Evolutionary conservation across 2,888 invertebrate species (phyloP).

Genomic region (Lordiphosa andalusiaca): DNA sequence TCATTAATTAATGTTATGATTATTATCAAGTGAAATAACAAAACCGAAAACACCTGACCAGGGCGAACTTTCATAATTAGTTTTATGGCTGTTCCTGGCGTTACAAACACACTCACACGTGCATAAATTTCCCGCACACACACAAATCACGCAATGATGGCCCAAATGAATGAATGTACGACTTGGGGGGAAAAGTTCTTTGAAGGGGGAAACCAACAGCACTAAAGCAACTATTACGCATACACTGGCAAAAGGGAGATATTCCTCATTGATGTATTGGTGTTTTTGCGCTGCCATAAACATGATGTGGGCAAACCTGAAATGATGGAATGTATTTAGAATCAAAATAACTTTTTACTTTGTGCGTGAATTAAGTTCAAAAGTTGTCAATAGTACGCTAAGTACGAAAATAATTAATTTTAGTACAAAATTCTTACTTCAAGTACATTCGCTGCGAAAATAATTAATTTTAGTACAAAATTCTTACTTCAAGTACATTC

Average conservation of each 20-base stretch:
- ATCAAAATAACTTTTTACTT: too few species aligned
- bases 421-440: too few species aligned
- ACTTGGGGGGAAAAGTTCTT: conserved; percentile 19
- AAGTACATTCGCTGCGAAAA: too few species aligned
- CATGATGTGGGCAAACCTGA: too few species aligned
- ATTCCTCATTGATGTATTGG: too few species aligned
- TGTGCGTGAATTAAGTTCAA: too few species aligned
- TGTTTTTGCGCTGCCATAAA: too few species aligned
- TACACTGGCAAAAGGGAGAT: conserved; percentile 13
- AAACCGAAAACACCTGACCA: conserved; percentile 35
- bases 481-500: too few species aligned
- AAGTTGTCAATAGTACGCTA: too few species aligned
- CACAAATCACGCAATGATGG: conserved; percentile 49
- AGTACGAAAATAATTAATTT: too few species aligned
- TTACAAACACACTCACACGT: conserved; percentile 6
- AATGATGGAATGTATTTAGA: too few species aligned
- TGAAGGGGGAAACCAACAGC: background rate
- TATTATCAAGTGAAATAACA: conserved; percentile 45
- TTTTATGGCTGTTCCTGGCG: conserved; percentile 35
- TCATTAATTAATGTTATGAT: conserved; percentile 65
- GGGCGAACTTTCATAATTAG: conserved; percentile 61
- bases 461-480: too few species aligned
- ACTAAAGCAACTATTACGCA: conserved; percentile 22
- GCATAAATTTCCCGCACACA: conserved; percentile 41
- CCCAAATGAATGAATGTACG: conserved; percentile 46